Base-by-base conservation (phyloP, 1,140 invertebrate species). In the Heliconius hermathena region DNA sequence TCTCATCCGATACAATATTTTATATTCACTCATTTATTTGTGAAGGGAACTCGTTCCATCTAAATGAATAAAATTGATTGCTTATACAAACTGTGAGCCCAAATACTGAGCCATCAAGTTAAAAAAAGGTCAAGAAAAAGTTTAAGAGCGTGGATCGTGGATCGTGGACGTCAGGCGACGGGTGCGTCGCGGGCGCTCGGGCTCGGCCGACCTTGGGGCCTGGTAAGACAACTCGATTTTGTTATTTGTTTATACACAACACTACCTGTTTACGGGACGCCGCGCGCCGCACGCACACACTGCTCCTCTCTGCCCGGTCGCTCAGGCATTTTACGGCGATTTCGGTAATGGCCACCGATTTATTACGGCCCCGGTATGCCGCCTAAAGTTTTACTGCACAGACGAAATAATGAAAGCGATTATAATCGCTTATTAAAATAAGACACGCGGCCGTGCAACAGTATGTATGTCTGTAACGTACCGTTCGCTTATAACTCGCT, bases 1-100 rank as follows among this genome's bases (percentile, higher is more conserved):
- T 81, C 82, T 71, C 78, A 80, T 83, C 78, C 82, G 82, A 82
- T 83, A 84, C 81, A 83, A 87, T 86, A 84, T 89, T 90, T 91
- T 90, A 90, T 89, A 90, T 92, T 89, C 81, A 90, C 87, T 93
- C 88, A 91, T 94, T 94, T 94, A 93, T 93, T 94, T 91, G 86
- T 92, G 92, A 89, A 89, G 85, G 86, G 88, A 91, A 92, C 92
- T 89, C 89, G 91, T 86, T 90, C 86, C 88, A 86, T 91, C 93
- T 93, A 94, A 94, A 94, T 93, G 93, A 93, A 94, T 93, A 93
- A 94, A 94, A 94, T 94, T 94, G 93, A 94, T 94, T 94, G 93
- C 93, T 93, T 93, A 94, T 93, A 94, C 92, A 94, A 94, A 93
- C 93, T 90, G 91, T 91, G 91, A 90, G 89, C 91, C 90, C 92